phyloP scores from a whole-genome alignment of 2,797 vertebrate species.

The Pantherophis alleghaniensis region DNA sequence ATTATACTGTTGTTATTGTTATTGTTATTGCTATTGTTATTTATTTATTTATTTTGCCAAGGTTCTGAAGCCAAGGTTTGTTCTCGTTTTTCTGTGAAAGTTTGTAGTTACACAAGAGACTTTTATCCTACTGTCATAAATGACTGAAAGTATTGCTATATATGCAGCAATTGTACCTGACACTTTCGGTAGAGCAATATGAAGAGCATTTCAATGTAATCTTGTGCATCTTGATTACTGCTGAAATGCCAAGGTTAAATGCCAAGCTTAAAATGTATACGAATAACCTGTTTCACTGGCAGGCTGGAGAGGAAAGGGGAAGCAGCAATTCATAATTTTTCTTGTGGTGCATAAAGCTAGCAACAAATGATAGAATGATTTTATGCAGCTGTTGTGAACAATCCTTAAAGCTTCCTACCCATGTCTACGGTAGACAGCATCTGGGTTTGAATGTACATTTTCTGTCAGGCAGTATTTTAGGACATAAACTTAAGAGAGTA shows the following conservation, averaged over 20 bases:
- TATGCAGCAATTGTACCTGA: neutral
- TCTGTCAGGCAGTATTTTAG: neutral
- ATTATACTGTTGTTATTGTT: neutral
- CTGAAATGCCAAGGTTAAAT: slow-evolving; percentile 24
- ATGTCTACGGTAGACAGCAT: neutral
- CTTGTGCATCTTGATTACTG: neutral
- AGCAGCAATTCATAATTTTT: neutral
- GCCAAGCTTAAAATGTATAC: neutral
- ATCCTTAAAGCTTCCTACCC: neutral
- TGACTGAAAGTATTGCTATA: neutral
- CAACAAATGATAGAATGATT: neutral
- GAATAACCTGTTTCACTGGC: neutral
- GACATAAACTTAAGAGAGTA: neutral
- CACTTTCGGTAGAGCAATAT: slow-evolving; percentile 6
- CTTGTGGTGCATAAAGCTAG: neutral
- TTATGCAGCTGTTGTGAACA: neutral
- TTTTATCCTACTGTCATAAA: neutral
- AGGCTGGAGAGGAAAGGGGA: neutral
- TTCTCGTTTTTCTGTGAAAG: neutral
- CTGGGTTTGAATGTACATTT: neutral
- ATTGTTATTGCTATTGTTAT: neutral
- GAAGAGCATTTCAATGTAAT: neutral
- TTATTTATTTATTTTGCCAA: neutral
- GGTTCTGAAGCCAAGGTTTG: neutral
- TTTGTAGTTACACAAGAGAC: neutral